A percentile compares a stretch with the other conserved stretches of the same genome.
Conservation (phyloP, 2,888 invertebrate species). For the Pristionchus maxplancki region DNA sequence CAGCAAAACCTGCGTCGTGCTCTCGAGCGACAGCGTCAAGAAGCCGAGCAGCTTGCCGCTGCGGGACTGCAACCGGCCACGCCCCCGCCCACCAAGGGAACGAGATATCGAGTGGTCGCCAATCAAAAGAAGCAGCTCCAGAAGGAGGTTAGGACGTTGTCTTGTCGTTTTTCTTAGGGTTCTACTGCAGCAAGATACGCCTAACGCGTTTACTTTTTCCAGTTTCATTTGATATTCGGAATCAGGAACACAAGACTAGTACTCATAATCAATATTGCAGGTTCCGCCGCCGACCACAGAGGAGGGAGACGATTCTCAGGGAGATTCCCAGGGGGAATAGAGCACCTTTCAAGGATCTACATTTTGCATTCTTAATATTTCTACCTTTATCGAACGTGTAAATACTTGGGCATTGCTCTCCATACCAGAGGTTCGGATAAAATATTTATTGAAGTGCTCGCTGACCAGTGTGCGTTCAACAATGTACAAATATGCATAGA, state of each 20-base stretch:
- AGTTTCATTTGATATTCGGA: too few relatives aligned
- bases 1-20: neutral
- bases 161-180: too few relatives aligned
- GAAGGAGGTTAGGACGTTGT: too few relatives aligned
- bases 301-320: too few relatives aligned
- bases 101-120: slow-evolving; percentile 19
- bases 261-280: too few relatives aligned
- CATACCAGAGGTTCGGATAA: too few relatives aligned
- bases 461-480: neutral
- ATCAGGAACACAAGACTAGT: too few relatives aligned
- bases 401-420: neutral
- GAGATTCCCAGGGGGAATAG: too few relatives aligned
- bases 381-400: neutral
- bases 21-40: neutral
- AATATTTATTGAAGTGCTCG: neutral
- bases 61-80: neutral
- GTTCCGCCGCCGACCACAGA: too few relatives aligned
- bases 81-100: neutral
- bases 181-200: too few relatives aligned
- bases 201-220: too few relatives aligned
- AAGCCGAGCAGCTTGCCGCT: neutral
- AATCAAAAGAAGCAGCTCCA: neutral
- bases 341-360: neutral
- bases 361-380: neutral
- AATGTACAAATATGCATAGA: slow-evolving; percentile 31